phyloP scores from a whole-genome alignment of 2,888 invertebrate species.

The Xylophagus ater region DNA sequence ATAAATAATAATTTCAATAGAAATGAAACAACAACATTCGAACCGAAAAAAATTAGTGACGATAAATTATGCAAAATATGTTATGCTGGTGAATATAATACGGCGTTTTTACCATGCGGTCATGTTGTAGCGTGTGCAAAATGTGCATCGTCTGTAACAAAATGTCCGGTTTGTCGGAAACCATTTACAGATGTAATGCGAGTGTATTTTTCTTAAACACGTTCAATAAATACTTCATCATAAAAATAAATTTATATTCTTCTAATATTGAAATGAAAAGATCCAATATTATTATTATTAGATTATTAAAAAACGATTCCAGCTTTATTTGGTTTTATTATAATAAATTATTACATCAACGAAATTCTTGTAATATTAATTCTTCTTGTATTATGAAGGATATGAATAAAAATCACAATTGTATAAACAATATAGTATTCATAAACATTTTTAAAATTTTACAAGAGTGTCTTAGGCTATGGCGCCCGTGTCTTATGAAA shows the following conservation, averaged over 20 bases:
- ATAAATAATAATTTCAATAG: slow-evolving; percentile 19
- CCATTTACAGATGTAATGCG: slow-evolving; percentile 48
- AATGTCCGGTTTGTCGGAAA: slow-evolving; percentile 80
- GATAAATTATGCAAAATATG: slow-evolving; percentile 82
- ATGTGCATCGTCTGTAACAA: slow-evolving; percentile 76
- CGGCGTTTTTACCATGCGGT: slow-evolving; percentile 90
- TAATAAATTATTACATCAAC: no score
- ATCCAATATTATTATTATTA: no score
- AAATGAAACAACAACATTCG: slow-evolving; percentile 20
- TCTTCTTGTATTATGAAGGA: no score
- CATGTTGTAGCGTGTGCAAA: slow-evolving; percentile 87
- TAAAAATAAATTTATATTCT: no score
- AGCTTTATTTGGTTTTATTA: no score
- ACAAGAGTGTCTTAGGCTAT: slow-evolving; percentile 6
- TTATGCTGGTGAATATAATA: slow-evolving; percentile 74
- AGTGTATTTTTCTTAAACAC: slow-evolving; percentile 37
- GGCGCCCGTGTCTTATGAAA: slow-evolving; percentile 9
- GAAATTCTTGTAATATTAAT: no score
- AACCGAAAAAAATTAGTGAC: slow-evolving; percentile 36
- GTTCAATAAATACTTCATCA: neutral
- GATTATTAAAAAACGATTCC: no score
- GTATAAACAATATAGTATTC: neutral
- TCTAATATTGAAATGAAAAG: no score
- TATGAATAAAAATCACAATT: no score
- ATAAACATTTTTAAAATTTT: neutral